Evolutionary conservation across 1,140 invertebrate genomes (phyloP).

Genomic region (Temnothorax curvispinosus): DNA sequence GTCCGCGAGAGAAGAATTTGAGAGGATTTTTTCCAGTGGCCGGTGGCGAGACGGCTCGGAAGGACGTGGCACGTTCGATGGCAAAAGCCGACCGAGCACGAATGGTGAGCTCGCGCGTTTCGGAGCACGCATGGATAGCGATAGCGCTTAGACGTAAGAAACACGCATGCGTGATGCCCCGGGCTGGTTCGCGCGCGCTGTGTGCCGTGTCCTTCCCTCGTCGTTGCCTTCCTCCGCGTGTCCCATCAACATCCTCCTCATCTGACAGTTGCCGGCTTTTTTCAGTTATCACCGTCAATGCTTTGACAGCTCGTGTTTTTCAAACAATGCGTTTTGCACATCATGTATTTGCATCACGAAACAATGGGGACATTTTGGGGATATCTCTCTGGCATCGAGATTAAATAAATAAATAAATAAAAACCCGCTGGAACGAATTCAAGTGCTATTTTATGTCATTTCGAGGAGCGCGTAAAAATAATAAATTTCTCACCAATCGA

Average conservation of each 20-base stretch:
- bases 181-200: slow-evolving; percentile 69
- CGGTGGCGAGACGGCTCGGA: slow-evolving; percentile 7
- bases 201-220: slow-evolving; percentile 48
- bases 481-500: not conserved
- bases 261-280: slow-evolving; percentile 41
- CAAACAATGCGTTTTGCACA: not conserved
- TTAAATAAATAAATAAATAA: not conserved
- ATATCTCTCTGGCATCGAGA: not conserved
- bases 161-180: slow-evolving; percentile 80
- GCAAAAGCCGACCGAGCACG: slow-evolving; percentile 75
- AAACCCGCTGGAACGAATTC: not conserved
- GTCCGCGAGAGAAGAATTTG: not conserved
- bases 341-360: not conserved
- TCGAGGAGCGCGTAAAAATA: not conserved
- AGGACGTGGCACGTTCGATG: slow-evolving; percentile 67
- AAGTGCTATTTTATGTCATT: not conserved
- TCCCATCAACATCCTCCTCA: slow-evolving; percentile 60
- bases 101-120: slow-evolving; percentile 78
- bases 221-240: slow-evolving; percentile 70
- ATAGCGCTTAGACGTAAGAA: slow-evolving; percentile 70
- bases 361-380: not conserved
- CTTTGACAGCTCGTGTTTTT: slow-evolving; percentile 38
- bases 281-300: slow-evolving; percentile 43
- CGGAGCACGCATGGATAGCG: slow-evolving; percentile 71
- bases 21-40: not conserved